phyloP scores from a whole-genome alignment of 2,113 vertebrate species.

The Sitta europaea region DNA sequence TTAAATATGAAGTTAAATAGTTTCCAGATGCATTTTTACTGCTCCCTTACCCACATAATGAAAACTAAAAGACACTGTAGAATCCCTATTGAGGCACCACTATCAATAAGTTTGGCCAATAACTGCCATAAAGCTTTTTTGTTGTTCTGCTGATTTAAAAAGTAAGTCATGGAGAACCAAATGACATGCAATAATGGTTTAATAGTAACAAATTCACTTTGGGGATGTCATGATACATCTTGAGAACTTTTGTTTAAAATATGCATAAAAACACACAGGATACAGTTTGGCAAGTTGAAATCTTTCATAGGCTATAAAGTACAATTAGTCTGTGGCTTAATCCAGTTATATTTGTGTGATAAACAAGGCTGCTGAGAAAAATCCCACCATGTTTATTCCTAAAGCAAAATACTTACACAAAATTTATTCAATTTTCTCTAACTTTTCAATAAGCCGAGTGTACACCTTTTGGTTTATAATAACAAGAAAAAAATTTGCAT shows the following conservation, averaged over 20 bases:
- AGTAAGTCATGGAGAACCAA: not conserved
- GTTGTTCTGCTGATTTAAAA: not conserved
- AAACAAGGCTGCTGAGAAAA: not conserved
- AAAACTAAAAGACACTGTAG: conserved; percentile 31
- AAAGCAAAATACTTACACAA: not conserved
- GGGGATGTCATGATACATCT: not conserved
- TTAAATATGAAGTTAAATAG: conserved; percentile 24
- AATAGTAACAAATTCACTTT: not conserved
- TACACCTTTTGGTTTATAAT: not conserved
- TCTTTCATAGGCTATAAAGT: not conserved
- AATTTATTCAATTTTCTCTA: not conserved
- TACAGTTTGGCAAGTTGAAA: not conserved
- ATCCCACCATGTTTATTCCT: not conserved
- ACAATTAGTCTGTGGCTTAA: not conserved
- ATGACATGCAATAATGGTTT: not conserved
- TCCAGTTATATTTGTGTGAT: not conserved
- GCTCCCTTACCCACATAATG: conserved; percentile 21
- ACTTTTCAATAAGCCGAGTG: not conserved
- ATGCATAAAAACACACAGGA: not conserved
- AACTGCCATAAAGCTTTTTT: not conserved
- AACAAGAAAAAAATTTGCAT: not conserved
- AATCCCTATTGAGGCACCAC: not conserved
- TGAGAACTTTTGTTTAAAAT: not conserved
- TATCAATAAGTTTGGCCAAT: conserved; percentile 33
- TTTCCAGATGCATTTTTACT: conserved; percentile 60